Conservation (phyloP, 2,888 invertebrate genomes). For the Caenorhabditis sinica region DNA sequence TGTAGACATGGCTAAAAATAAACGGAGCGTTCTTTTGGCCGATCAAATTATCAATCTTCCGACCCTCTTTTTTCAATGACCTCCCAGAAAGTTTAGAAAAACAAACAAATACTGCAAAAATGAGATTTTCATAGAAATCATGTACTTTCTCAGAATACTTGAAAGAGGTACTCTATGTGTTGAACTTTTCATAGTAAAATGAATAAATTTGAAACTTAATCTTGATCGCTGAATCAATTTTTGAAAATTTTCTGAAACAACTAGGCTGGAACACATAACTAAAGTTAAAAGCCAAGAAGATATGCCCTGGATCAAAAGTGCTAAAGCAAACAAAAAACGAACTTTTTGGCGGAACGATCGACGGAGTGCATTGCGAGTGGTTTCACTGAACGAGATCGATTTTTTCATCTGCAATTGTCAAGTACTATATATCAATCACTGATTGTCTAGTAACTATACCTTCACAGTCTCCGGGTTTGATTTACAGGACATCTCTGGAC, state of each 20-base stretch:
- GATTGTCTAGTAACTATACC: background rate
- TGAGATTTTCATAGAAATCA: slow-evolving; percentile 8
- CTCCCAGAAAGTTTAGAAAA: background rate
- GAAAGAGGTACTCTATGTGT: too few relatives aligned
- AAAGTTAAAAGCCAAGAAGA: too few relatives aligned
- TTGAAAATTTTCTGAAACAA: too few relatives aligned
- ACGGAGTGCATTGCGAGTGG: slow-evolving; percentile 61
- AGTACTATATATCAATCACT: background rate
- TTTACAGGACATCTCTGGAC: slow-evolving; percentile 36
- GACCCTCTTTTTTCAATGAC: too few relatives aligned
- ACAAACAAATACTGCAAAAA: slow-evolving; percentile 4
- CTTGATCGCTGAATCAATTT: too few relatives aligned
- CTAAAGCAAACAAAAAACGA: slow-evolving; percentile 49
- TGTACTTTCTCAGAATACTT: too few relatives aligned
- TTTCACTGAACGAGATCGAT: slow-evolving; percentile 67
- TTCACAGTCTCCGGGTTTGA: slow-evolving; percentile 28
- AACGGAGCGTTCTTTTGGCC: slow-evolving; percentile 16
- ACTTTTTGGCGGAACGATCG: slow-evolving; percentile 64
- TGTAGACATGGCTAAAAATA: slow-evolving; percentile 49
- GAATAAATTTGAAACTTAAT: too few relatives aligned
- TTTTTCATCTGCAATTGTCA: slow-evolving; percentile 64
- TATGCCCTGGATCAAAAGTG: slow-evolving; percentile 33
- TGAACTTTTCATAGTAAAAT: too few relatives aligned
- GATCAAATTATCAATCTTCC: slow-evolving; percentile 5
- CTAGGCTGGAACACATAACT: too few relatives aligned